Percentiles rank a stretch among this genome's conserved stretches.
phyloP scores from a whole-genome alignment of 2,888 invertebrate genomes.

The Lordiphosa andalusiaca region DNA sequence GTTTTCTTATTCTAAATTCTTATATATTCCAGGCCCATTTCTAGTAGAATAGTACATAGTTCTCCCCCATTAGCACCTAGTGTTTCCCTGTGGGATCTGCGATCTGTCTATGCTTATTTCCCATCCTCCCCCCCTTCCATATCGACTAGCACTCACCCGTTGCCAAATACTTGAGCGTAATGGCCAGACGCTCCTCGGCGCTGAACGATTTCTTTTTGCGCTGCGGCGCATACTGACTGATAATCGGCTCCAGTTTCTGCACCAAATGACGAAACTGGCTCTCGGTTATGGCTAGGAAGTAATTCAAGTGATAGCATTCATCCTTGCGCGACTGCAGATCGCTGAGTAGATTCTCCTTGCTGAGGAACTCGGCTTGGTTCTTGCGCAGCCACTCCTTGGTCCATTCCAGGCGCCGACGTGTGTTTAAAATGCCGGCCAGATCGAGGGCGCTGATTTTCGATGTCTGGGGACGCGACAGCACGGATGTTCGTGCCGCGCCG shows the following conservation, averaged over 20 bases:
- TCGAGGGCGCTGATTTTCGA: slow-evolving; percentile 74
- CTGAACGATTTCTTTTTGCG: slow-evolving; percentile 78
- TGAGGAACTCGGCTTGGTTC: slow-evolving; percentile 77
- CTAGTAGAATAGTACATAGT: too few species aligned
- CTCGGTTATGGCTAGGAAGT: slow-evolving; percentile 79
- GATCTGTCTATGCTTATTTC: too few species aligned
- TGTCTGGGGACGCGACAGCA: slow-evolving; percentile 57
- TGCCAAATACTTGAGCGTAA: slow-evolving; percentile 79
- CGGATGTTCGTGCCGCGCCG: slow-evolving; percentile 61
- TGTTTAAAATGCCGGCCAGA: slow-evolving; percentile 76
- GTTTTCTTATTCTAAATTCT: too few species aligned
- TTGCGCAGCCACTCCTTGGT: slow-evolving; percentile 79
- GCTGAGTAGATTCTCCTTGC: slow-evolving; percentile 76
- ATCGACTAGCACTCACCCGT: slow-evolving; percentile 67
- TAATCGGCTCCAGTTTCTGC: slow-evolving; percentile 76
- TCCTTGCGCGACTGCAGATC: slow-evolving; percentile 77
- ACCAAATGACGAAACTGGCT: slow-evolving; percentile 78
- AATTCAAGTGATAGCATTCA: slow-evolving; percentile 78
- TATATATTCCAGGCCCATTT: too few species aligned
- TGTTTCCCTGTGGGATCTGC: too few species aligned
- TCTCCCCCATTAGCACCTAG: too few species aligned
- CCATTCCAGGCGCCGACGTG: slow-evolving; percentile 77
- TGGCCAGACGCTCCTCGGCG: slow-evolving; percentile 78
- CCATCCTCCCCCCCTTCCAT: too few species aligned
- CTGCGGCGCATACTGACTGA: slow-evolving; percentile 78